A percentile compares a stretch with the other conserved stretches of the same genome.
These are phyloP conservation scores for Sylvia atricapilla DNA, from an alignment of 2,113 vertebrate genomes.

Conservation along the genomic window DNA sequence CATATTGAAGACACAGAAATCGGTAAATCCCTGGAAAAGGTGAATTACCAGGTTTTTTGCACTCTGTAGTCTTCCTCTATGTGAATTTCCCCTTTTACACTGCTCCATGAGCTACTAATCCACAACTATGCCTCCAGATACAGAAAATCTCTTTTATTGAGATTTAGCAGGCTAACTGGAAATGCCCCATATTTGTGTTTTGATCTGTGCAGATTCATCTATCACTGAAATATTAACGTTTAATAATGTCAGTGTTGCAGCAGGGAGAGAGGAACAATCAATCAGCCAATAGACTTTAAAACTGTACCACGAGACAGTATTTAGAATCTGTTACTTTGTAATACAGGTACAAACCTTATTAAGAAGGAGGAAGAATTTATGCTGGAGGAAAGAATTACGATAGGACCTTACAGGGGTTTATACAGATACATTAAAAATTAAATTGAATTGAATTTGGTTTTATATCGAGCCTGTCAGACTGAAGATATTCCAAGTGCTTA, in stretches of 20 bases:
- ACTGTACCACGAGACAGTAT: background rate
- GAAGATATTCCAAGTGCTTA: background rate
- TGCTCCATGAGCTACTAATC: background rate
- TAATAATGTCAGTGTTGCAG: background rate
- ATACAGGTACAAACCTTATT: constrained; percentile 27
- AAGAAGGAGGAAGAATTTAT: constrained; percentile 40
- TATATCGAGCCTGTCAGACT: constrained; percentile 18
- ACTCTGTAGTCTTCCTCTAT: background rate
- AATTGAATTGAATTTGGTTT: constrained; percentile 43
- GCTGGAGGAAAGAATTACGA: constrained; percentile 39
- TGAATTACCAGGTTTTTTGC: background rate
- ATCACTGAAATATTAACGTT: background rate
- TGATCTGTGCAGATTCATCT: constrained; percentile 9
- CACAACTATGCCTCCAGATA: background rate
- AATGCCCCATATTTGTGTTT: constrained; percentile 29
- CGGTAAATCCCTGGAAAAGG: background rate
- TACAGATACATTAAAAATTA: constrained; percentile 38
- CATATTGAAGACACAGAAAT: background rate
- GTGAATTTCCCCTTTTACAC: background rate
- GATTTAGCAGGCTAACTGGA: background rate
- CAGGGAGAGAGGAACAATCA: background rate
- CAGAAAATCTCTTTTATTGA: background rate
- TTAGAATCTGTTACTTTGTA: constrained; percentile 29
- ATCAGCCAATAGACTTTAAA: constrained; percentile 13
- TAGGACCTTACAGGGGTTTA: constrained; percentile 38